Conservation (phyloP, 2,113 vertebrate genomes). For the Australoheros scitulus region DNA sequence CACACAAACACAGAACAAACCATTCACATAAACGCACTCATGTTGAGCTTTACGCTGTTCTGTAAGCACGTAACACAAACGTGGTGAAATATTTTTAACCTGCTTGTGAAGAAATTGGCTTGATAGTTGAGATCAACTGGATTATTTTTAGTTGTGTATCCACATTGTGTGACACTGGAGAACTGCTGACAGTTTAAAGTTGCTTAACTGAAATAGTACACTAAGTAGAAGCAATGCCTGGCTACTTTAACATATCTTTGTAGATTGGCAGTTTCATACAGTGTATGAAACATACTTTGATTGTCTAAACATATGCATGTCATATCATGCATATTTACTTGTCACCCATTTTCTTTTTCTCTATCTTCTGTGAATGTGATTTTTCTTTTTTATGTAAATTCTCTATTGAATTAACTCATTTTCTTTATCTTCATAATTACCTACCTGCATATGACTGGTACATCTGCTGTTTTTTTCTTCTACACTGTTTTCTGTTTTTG, state of each 20-base stretch:
- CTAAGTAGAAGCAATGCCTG: conserved; percentile 42
- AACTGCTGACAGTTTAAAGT: conserved; percentile 17
- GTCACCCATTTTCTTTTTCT: conserved; percentile 47
- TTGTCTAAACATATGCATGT: conserved; percentile 57
- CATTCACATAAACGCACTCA: conserved; percentile 22
- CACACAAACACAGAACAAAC: conserved; percentile 19
- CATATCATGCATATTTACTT: conserved; percentile 53
- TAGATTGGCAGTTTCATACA: conserved; percentile 5
- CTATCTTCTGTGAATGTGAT: conserved; percentile 24
- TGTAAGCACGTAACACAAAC: conserved; percentile 32
- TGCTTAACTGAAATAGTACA: not conserved
- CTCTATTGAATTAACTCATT: conserved; percentile 1
- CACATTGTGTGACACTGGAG: conserved; percentile 36
- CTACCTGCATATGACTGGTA: not conserved
- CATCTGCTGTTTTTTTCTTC: not conserved
- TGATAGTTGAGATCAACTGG: conserved; percentile 34
- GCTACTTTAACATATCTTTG: conserved; percentile 25
- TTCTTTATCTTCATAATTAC: conserved; percentile 6
- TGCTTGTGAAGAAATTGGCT: conserved; percentile 42
- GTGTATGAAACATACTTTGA: conserved; percentile 18
- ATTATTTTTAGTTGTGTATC: conserved; percentile 24
- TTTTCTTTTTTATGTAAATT: conserved; percentile 25
- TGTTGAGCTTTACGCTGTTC: conserved; percentile 3
- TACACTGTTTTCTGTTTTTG: not conserved
- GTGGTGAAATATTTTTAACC: conserved; percentile 73